A percentile compares a stretch with the other conserved stretches of the same genome.
Evolutionary conservation across 2,113 vertebrate species (phyloP).

Genomic region (Pseudonaja textilis): DNA sequence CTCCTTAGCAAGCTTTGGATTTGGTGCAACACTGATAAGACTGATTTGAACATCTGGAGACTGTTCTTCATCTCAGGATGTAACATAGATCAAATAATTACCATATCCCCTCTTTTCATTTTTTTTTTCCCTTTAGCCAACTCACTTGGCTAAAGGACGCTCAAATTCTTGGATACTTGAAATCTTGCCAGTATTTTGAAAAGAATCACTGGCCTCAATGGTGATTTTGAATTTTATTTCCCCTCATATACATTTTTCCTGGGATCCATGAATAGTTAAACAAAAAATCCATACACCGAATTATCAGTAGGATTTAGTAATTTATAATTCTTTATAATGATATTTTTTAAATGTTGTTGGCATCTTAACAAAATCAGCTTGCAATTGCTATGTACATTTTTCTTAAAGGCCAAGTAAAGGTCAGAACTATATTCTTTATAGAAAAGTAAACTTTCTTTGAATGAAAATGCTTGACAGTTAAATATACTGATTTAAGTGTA

Average conservation of each 20-base stretch:
- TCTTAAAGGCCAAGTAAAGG: slow-evolving; percentile 12
- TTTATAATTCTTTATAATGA: background rate
- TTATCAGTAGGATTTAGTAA: background rate
- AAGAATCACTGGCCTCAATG: background rate
- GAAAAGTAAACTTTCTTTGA: background rate
- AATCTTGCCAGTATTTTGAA: background rate
- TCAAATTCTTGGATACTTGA: background rate
- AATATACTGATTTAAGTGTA: background rate
- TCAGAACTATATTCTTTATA: slow-evolving; percentile 6
- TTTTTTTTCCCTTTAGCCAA: background rate
- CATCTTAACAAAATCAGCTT: slow-evolving; percentile 2
- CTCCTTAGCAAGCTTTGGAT: background rate
- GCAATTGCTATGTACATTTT: background rate
- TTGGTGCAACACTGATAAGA: background rate
- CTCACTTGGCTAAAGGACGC: background rate
- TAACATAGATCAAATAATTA: background rate
- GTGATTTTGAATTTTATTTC: background rate
- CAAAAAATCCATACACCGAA: background rate
- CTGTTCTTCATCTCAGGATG: background rate
- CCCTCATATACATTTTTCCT: background rate
- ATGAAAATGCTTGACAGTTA: slow-evolving; percentile 19
- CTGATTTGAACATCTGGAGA: background rate
- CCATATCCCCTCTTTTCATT: background rate
- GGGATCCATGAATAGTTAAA: background rate
- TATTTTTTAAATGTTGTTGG: background rate